These are phyloP conservation scores for Melanerpes formicivorus DNA, from an alignment of 2,113 vertebrate genomes.

Conservation along the genomic window DNA sequence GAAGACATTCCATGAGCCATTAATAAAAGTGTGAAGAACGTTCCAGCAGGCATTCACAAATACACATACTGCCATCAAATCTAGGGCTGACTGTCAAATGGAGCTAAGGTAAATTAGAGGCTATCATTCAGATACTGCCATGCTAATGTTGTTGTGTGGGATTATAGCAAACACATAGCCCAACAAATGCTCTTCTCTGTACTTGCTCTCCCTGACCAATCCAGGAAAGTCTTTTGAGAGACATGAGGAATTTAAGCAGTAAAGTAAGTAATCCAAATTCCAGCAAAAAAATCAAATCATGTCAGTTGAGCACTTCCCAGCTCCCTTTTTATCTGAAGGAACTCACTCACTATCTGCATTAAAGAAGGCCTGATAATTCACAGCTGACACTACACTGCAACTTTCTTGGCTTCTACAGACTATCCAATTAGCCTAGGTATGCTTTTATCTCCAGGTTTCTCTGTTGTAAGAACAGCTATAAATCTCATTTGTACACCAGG, in stretches of 20 bases:
- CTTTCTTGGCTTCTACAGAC: conserved; percentile 8
- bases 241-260: background rate
- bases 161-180: fast-evolving
- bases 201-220: background rate
- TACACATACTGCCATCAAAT: background rate
- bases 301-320: background rate
- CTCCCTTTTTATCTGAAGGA: background rate
- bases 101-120: background rate
- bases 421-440: conserved; percentile 48
- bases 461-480: conserved; percentile 41
- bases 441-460: conserved; percentile 56
- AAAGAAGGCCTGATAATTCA: conserved; percentile 1
- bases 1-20: background rate
- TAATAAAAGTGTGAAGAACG: background rate
- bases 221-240: background rate
- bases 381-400: background rate
- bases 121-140: background rate
- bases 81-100: background rate
- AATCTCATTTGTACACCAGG: conserved; percentile 52
- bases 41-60: background rate
- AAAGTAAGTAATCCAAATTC: background rate
- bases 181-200: background rate
- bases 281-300: background rate
- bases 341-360: background rate
- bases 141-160: background rate